phyloP scores from a whole-genome alignment of 2,888 invertebrate species.

The Morpho deidamia region DNA sequence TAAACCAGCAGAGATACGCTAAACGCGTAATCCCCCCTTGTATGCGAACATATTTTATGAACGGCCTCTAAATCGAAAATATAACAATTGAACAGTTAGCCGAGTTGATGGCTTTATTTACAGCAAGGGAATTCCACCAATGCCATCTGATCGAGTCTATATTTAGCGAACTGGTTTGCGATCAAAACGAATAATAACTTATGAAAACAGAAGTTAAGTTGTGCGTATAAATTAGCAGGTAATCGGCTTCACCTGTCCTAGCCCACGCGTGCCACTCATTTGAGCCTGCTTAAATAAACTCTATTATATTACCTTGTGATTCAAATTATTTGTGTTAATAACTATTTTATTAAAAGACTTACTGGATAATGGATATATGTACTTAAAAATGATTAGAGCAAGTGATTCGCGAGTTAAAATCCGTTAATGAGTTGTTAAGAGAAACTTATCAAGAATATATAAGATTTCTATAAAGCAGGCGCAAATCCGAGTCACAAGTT shows the following conservation, averaged over 20 bases:
- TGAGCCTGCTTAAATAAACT: background rate
- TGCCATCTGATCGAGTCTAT: constrained; percentile 38
- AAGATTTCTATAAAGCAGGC: no score
- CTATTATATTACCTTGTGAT: background rate
- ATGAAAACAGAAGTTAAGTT: constrained; percentile 65
- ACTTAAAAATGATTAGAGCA: no score
- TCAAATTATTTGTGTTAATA: background rate
- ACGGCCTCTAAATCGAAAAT: constrained; percentile 37
- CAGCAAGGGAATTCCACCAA: constrained; percentile 44
- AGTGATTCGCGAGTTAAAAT: no score
- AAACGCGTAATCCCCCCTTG: no score
- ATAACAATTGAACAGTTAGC: constrained; percentile 53
- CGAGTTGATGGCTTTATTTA: constrained; percentile 43
- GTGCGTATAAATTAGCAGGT: constrained; percentile 70
- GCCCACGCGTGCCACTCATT: constrained; percentile 37
- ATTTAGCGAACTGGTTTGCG: constrained; percentile 66
- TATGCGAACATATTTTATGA: no score
- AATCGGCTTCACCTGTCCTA: constrained; percentile 64
- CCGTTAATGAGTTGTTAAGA: no score
- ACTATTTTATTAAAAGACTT: no score
- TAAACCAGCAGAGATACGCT: no score
- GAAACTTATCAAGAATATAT: no score
- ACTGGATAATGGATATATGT: no score
- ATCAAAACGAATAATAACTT: constrained; percentile 65
- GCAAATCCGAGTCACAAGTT: no score